Evolutionary conservation across 2,113 vertebrate species (phyloP).

Genomic region (Hypocryptadius cinnamomeus): DNA sequence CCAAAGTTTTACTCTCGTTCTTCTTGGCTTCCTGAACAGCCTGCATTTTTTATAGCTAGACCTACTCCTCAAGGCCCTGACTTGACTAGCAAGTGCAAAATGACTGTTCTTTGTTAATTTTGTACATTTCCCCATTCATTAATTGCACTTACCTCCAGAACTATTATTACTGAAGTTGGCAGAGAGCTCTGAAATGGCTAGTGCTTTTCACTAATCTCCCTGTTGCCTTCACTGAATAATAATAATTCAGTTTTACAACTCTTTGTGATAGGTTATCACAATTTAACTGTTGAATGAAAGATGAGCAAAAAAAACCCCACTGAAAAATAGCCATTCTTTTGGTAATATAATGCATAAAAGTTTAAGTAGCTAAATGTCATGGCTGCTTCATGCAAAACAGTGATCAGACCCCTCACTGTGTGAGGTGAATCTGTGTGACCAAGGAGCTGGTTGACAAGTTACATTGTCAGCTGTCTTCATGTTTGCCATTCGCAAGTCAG

Average conservation of each 20-base stretch:
- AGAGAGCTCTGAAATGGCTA: not conserved
- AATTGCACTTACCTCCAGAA: not conserved
- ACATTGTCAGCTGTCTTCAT: accelerated
- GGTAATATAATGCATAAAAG: not conserved
- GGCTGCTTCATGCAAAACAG: not conserved
- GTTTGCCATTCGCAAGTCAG: not conserved
- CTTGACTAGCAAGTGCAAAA: not conserved
- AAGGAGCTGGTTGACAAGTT: not conserved
- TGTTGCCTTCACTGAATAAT: not conserved
- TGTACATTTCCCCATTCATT: not conserved
- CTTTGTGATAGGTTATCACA: not conserved
- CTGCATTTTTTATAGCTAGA: not conserved
- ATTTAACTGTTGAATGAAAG: not conserved
- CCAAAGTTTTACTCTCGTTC: not conserved
- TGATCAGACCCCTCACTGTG: not conserved
- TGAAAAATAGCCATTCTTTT: not conserved
- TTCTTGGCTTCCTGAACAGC: not conserved
- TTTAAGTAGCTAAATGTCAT: not conserved
- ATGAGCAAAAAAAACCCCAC: not conserved
- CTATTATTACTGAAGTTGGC: not conserved
- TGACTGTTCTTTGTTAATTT: not conserved
- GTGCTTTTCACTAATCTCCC: not conserved
- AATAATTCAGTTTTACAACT: not conserved
- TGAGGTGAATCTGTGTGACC: not conserved
- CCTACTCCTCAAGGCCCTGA: not conserved